These are phyloP conservation scores for Tethea ocularis DNA, from an alignment of 2,888 invertebrate species.

Conservation along the genomic window DNA sequence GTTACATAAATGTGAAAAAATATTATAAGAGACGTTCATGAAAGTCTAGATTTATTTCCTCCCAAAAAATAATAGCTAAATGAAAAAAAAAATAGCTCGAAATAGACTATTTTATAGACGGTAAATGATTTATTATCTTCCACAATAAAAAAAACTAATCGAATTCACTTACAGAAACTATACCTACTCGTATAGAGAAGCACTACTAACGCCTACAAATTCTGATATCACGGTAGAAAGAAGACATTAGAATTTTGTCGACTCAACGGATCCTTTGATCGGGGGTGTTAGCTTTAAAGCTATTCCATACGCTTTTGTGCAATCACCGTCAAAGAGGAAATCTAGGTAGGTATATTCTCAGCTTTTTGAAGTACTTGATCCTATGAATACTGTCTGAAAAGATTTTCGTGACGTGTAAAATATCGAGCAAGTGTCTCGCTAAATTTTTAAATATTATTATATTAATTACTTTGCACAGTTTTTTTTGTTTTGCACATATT, in stretches of 20 bases:
- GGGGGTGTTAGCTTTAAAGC: constrained; percentile 42
- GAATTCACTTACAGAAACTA: constrained; percentile 11
- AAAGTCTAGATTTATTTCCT: no score
- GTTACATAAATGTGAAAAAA: not conserved
- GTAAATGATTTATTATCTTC: not conserved
- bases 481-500: no score
- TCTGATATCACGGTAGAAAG: constrained; percentile 44
- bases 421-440: not conserved
- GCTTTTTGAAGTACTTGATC: constrained; percentile 30
- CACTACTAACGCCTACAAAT: constrained; percentile 44
- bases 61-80: no score
- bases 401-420: constrained; percentile 18
- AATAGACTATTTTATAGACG: no score
- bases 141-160: not conserved
- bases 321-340: constrained; percentile 55
- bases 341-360: constrained; percentile 40
- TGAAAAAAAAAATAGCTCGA: no score
- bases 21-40: no score
- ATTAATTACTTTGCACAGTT: no score
- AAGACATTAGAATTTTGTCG: constrained; percentile 49
- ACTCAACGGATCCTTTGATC: constrained; percentile 53
- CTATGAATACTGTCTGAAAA: constrained; percentile 40
- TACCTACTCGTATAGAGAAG: no score
- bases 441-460: no score
- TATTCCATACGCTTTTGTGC: constrained; percentile 59